Conservation (phyloP, 2,888 invertebrate species). For the Apoderus coryli region DNA sequence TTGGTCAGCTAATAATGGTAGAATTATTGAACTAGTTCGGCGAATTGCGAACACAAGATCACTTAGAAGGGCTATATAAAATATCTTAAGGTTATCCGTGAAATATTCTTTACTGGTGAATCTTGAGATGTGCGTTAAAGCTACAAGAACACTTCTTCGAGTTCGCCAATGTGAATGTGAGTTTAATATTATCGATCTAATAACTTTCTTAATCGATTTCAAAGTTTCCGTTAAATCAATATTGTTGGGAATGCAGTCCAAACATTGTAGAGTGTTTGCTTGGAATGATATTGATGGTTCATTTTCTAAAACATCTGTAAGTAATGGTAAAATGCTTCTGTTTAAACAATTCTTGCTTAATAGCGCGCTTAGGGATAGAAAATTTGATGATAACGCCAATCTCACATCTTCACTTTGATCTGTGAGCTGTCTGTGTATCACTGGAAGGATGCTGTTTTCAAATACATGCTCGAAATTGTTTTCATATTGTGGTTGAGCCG, state of each 20-base stretch:
- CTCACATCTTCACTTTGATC: slow-evolving; percentile 24
- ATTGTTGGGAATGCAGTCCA: slow-evolving; percentile 25
- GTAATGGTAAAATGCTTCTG: slow-evolving; percentile 24
- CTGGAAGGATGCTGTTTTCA: slow-evolving; percentile 22
- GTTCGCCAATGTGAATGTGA: slow-evolving; percentile 28
- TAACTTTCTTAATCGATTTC: slow-evolving; percentile 22
- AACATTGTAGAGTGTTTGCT: slow-evolving; percentile 26
- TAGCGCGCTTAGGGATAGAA: slow-evolving; percentile 22
- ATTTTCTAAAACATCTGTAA: slow-evolving; percentile 24
- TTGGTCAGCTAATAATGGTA: slow-evolving; percentile 27
- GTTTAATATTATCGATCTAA: slow-evolving; percentile 24
- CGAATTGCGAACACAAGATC: slow-evolving; percentile 28
- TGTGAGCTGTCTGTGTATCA: slow-evolving; percentile 21
- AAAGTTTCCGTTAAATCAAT: slow-evolving; percentile 23
- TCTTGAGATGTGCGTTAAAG: slow-evolving; percentile 25
- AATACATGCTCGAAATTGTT: slow-evolving; percentile 25
- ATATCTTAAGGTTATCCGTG: slow-evolving; percentile 24
- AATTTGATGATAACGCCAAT: slow-evolving; percentile 23
- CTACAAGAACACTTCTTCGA: slow-evolving; percentile 26
- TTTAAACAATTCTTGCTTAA: slow-evolving; percentile 24
- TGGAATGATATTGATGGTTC: slow-evolving; percentile 24
- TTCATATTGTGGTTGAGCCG: slow-evolving; percentile 13
- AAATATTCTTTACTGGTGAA: slow-evolving; percentile 26
- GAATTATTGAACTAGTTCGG: slow-evolving; percentile 25
- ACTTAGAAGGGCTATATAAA: slow-evolving; percentile 26